Evolutionary conservation across 1,140 invertebrate species (phyloP).

Genomic region (Leguminivora glycinivorella): DNA sequence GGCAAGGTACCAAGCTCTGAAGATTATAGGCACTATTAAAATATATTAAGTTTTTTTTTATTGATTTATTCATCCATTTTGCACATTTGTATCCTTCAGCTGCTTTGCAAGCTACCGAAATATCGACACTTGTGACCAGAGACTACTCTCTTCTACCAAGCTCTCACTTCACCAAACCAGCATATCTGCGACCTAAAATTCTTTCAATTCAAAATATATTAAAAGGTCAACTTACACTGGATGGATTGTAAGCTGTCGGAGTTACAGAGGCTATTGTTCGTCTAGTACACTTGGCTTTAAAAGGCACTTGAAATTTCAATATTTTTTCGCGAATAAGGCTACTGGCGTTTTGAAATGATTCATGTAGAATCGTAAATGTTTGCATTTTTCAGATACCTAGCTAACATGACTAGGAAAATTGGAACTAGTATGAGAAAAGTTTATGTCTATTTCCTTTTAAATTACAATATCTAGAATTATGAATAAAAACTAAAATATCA

Average conservation of each 20-base stretch:
- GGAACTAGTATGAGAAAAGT: too few species aligned
- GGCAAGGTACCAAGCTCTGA: too few species aligned
- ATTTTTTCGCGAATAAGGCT: slow-evolving; percentile 5
- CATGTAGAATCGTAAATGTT: not conserved
- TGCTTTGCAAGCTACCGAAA: not conserved
- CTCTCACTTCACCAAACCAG: not conserved
- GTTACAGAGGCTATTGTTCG: not conserved
- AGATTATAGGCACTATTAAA: too few species aligned
- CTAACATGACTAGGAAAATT: too few species aligned
- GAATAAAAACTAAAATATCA: too few species aligned
- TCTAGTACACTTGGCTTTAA: not conserved
- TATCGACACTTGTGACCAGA: not conserved
- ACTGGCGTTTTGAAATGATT: not conserved
- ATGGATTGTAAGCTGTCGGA: not conserved
- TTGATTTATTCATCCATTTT: too few species aligned
- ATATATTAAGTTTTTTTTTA: too few species aligned
- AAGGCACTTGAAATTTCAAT: not conserved
- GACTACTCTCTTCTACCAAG: not conserved
- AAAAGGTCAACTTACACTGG: not conserved
- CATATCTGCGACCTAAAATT: not conserved
- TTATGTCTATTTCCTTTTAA: too few species aligned
- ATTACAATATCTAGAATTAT: too few species aligned
- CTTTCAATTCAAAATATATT: not conserved
- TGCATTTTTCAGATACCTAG: too few species aligned
- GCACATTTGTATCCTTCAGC: too few species aligned